Evolutionary conservation across 2,888 invertebrate species (phyloP), one percentile per base, ranked within the genome.

Genomic region (Ctenicera cuprea): DNA sequence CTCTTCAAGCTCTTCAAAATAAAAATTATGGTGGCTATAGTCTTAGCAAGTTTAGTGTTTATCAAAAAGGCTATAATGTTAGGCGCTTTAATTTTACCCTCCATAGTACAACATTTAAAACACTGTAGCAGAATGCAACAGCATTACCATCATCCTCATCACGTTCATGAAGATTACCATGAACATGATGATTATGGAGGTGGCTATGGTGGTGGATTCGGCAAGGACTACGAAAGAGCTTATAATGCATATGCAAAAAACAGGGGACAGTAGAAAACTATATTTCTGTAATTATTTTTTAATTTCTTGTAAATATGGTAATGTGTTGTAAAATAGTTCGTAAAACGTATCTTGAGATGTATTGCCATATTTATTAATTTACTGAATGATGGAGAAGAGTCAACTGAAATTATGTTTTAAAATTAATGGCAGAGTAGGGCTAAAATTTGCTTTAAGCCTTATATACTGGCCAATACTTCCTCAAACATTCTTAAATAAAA

Each of bases 51-150:
- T 0, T 90, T 93, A 0, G 84, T 93, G 78, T 88, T 92, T 80
- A 92, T 93, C 77, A 93, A 93, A 86, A 93, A 93, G 80, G 85
- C 92, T 1, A 85, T 93, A 11, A 84, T 93, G 2, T 83, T 91
- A 0, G 91, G 89, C 8, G 91, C 92, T 0, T 80, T 93, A 9
- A 83, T 92, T 30, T 82, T 92, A 18, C 92, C 93, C 0, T 89
- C 91, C 54, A 82, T 92, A 43, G 83, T 92, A 12, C 88, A 90
- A 54, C 62, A 75, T 18, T 62, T 76, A 14, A 75, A 79, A 33
- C 71, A 70, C 26, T 76, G 76, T 30, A 70, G 73, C 16, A 89
- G 89, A 0, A 80, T 89, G 73, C 89, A 89, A 78, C 86, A 89
- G 79, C 89, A 89, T 84, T 89, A 89, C 87, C 88, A 89, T 30